A percentile compares a stretch with the other conserved stretches of the same genome.
phyloP scores from a whole-genome alignment of 2,888 invertebrate species.

The Mesochorus sp. region DNA sequence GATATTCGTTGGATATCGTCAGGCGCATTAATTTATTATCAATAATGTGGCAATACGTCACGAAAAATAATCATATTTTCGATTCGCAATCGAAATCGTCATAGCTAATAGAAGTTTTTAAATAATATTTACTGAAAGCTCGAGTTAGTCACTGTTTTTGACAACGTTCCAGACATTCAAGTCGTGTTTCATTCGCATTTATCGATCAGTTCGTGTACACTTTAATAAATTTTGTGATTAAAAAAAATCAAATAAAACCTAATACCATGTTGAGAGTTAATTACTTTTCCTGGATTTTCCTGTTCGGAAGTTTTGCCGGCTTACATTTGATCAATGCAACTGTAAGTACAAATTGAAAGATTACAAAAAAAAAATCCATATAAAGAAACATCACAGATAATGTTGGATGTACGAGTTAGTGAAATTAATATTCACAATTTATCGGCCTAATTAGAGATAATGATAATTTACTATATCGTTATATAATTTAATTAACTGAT shows the following conservation, averaged over 20 bases:
- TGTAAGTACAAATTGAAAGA: conserved; percentile 36
- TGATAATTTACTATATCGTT: not conserved
- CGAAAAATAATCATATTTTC: too few relatives aligned
- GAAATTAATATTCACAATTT: too few relatives aligned
- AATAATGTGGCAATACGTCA: too few relatives aligned
- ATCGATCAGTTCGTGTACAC: not conserved
- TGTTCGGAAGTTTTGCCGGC: conserved; percentile 11
- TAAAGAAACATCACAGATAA: not conserved
- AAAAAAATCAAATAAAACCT: not conserved
- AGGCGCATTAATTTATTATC: too few relatives aligned
- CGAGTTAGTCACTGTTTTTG: too few relatives aligned
- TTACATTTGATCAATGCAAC: conserved; percentile 13
- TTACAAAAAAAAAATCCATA: not conserved
- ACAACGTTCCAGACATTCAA: too few relatives aligned
- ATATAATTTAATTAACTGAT: not conserved
- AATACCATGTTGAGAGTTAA: conserved; percentile 28
- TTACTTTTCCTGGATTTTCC: conserved; percentile 14
- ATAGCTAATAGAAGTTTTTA: too few relatives aligned
- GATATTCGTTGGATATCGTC: not conserved
- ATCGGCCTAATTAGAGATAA: too few relatives aligned
- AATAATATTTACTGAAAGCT: too few relatives aligned
- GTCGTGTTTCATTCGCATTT: too few relatives aligned
- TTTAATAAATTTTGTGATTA: not conserved
- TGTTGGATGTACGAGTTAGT: too few relatives aligned
- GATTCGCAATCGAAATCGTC: too few relatives aligned